These are phyloP conservation scores for Lutjanus erythropterus DNA, from an alignment of 2,113 vertebrate species.

Conservation along the genomic window DNA sequence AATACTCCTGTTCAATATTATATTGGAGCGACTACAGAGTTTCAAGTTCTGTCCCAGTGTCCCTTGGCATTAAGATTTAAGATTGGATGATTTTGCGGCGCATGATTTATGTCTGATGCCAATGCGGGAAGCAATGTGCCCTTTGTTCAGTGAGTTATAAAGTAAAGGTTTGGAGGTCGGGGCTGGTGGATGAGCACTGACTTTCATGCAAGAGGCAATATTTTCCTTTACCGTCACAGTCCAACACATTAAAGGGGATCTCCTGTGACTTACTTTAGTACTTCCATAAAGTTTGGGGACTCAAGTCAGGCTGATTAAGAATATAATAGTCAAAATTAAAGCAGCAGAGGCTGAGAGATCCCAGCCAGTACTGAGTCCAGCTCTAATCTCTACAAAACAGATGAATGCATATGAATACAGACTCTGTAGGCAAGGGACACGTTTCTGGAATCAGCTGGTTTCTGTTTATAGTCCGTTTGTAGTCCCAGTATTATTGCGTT, in stretches of 20 bases:
- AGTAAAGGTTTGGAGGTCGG: neutral
- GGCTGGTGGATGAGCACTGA: neutral
- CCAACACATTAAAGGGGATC: no score
- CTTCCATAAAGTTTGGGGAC: neutral
- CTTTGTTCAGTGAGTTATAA: neutral
- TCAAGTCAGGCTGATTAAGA: neutral
- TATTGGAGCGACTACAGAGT: conserved; percentile 8
- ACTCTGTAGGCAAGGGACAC: no score
- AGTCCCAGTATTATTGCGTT: no score
- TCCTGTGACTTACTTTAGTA: neutral
- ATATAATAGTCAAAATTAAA: neutral
- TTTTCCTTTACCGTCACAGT: neutral
- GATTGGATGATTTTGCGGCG: conserved; percentile 19
- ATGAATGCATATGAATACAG: no score
- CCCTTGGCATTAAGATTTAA: conserved; percentile 11
- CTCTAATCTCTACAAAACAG: no score
- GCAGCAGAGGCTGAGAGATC: neutral
- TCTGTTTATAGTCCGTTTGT: no score
- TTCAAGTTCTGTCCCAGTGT: conserved; percentile 6
- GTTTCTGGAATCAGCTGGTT: no score
- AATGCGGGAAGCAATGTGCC: neutral
- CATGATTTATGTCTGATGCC: conserved; percentile 30
- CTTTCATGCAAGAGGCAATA: neutral
- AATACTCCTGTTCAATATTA: conserved; percentile 41
- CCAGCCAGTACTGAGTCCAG: neutral